Evolutionary conservation across 2,797 vertebrate species (phyloP), one percentile per base, ranked within the genome.

Genomic region (Sebastolobus altivelis): DNA sequence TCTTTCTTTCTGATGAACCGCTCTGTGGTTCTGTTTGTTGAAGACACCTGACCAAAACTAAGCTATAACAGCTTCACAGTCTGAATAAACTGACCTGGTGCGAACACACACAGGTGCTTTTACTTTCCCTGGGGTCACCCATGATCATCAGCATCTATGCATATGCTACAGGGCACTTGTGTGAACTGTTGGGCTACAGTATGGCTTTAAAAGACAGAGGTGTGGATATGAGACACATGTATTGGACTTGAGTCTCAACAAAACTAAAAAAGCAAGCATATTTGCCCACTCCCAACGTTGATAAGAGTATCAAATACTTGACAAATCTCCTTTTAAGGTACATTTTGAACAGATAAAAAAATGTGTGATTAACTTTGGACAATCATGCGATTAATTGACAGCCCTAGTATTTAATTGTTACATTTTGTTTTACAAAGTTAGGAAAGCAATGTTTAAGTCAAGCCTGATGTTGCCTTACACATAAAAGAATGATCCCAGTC

Each of bases 361-460:
- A 43, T 16, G 0, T 43, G 40, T 2, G 25, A 25, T 25, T 25
- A 25, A 25, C 25, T 25, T 25, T 43, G 40, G 40, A 43, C 0
- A 43, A 43, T 14, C 0, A 14, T 40, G 13, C 13, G 13, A 43
- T 43, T 43, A 0, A 43, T 0, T 43, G 40, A 14, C 40, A 43
- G 40, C 40, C 6, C 0, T 16, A 43, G 40, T 43, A 43, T 43
- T 43, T 43, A 43, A 43, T 16, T 0, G 0, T 46, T 18, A 46
- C 7, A 20, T 46, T 46, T 46, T 46, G 16, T 46, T 46, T 46
- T 46, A 20, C 43, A 46, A 46, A 4, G 43, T 46, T 18, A 46
- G 1, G 43, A 46, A 46, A 46, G 43, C 1, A 46, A 18, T 46
- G 43, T 46, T 18, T 18, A 46, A 46, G 43, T 46, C 43, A 2